Evolutionary conservation across 2,888 invertebrate species (phyloP).

Genomic region (Caradrina kadenii): DNA sequence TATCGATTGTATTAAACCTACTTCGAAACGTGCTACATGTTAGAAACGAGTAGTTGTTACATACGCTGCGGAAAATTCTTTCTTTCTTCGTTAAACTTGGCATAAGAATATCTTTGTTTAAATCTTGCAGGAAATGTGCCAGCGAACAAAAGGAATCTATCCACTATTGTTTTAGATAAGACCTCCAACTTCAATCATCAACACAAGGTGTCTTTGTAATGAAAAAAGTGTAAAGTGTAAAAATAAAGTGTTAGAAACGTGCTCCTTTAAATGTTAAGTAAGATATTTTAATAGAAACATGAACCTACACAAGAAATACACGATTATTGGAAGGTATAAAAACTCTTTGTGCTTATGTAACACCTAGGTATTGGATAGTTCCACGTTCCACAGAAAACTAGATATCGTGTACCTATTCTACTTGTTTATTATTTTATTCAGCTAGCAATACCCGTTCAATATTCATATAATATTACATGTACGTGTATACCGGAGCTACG

Average conservation of each 20-base stretch:
- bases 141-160: constrained; percentile 46
- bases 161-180: constrained; percentile 45
- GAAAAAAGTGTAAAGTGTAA: constrained; percentile 9
- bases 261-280: constrained; percentile 49
- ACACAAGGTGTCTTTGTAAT: constrained; percentile 14
- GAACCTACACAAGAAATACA: constrained; percentile 9
- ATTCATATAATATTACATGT: background rate
- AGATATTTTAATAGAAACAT: constrained; percentile 45
- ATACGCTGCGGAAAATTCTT: constrained; percentile 8
- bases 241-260: constrained; percentile 53
- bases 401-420: background rate
- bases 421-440: background rate
- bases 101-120: constrained; percentile 19
- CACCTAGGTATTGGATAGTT: background rate
- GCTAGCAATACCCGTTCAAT: background rate
- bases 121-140: constrained; percentile 32
- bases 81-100: constrained; percentile 14
- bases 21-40: background rate
- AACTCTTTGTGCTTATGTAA: constrained; percentile 26
- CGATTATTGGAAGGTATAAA: constrained; percentile 17
- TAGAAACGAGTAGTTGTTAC: background rate
- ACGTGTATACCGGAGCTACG: background rate
- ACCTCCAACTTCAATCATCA: constrained; percentile 17
- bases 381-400: constrained; percentile 23
- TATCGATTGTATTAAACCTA: constrained; percentile 8